Percentiles rank a stretch among this genome's conserved stretches.
Evolutionary conservation across 2,888 invertebrate species (phyloP).

Genomic region (Melanargia galathea): DNA sequence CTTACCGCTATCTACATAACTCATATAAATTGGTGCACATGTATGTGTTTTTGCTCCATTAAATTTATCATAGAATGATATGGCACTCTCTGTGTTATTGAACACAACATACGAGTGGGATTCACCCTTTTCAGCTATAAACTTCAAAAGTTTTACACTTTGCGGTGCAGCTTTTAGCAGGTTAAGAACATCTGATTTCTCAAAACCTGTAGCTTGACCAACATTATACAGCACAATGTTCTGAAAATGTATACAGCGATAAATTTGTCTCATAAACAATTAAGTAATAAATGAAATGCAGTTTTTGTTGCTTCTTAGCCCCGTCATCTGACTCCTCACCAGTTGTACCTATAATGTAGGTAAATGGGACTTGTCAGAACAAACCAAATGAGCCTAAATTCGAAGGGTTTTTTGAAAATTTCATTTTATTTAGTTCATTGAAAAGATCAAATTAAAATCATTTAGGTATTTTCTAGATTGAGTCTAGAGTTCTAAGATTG

Average conservation of each 20-base stretch:
- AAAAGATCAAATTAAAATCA: too few relatives aligned
- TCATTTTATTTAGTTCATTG: too few relatives aligned
- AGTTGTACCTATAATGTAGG: too few relatives aligned
- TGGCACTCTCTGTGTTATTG: slow-evolving; percentile 72
- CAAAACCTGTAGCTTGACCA: slow-evolving; percentile 91
- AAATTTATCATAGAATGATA: slow-evolving; percentile 78
- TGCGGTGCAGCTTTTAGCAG: slow-evolving; percentile 80
- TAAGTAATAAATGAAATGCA: too few relatives aligned
- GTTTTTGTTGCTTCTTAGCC: too few relatives aligned
- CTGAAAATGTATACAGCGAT: slow-evolving; percentile 66
- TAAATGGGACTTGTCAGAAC: too few relatives aligned
- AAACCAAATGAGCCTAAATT: too few relatives aligned
- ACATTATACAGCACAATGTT: slow-evolving; percentile 91
- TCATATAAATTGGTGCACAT: slow-evolving; percentile 46
- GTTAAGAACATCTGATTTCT: slow-evolving; percentile 83
- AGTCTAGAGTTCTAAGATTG: too few relatives aligned
- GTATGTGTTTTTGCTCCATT: slow-evolving; percentile 84
- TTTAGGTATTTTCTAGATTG: too few relatives aligned
- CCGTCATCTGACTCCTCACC: too few relatives aligned
- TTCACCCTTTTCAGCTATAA: slow-evolving; percentile 89
- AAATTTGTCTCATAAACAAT: neutral
- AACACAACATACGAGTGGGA: slow-evolving; percentile 91
- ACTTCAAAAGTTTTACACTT: slow-evolving; percentile 80
- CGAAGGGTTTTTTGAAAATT: too few relatives aligned
- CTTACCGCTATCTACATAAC: slow-evolving; percentile 33